Conservation (phyloP, 2,797 vertebrate species). For the Rhynchotus rufescens region DNA sequence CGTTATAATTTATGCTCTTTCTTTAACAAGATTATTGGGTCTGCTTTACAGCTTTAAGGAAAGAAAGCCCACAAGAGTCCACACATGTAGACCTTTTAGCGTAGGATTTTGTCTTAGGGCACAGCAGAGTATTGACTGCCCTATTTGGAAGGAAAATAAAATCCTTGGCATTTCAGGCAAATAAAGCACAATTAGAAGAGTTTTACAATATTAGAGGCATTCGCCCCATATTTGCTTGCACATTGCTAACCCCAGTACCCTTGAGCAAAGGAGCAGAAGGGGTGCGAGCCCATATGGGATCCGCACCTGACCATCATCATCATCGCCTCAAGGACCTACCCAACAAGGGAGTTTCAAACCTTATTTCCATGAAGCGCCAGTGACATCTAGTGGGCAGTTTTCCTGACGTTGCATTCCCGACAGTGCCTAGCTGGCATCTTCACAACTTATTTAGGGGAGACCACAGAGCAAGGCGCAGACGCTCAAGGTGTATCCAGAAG, state of each 20-base stretch:
- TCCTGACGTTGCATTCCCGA: rapidly evolving
- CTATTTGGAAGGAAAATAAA: neutral
- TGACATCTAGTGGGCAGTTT: slow-evolving; percentile 65
- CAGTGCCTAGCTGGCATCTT: rapidly evolving
- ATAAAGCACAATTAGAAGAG: rapidly evolving
- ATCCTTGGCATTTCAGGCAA: neutral
- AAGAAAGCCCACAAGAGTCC: neutral
- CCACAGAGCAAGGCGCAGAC: neutral
- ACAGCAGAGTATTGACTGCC: neutral
- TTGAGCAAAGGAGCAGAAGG: no score
- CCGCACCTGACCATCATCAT: rapidly evolving
- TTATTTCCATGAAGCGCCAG: slow-evolving; percentile 19
- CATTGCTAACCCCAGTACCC: rapidly evolving
- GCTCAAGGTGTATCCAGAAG: neutral
- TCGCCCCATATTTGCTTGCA: neutral
- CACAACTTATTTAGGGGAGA: rapidly evolving
- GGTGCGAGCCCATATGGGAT: rapidly evolving
- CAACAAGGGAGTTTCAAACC: neutral
- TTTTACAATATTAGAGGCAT: neutral
- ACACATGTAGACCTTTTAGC: neutral
- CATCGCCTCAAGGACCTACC: neutral
- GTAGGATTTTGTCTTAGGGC: neutral
- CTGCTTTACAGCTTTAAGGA: neutral
- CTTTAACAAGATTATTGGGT: neutral
- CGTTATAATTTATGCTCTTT: neutral